Evolutionary conservation across 2,113 vertebrate genomes (phyloP).

Genomic region (Cyphomyrus discorhynchus): DNA sequence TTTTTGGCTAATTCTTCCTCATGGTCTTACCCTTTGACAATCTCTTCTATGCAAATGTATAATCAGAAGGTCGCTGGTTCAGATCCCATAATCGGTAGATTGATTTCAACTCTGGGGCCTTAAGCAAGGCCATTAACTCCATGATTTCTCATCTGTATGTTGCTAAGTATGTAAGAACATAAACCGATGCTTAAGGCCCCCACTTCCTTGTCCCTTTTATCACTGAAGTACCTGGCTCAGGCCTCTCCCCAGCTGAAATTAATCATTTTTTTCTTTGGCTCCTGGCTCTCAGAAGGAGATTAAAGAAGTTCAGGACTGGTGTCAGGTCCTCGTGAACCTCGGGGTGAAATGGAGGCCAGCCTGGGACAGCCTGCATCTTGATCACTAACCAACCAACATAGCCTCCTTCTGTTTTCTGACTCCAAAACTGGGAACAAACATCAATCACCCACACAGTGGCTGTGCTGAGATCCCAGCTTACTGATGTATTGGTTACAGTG

Average conservation of each 20-base stretch:
- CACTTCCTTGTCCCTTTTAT: background rate
- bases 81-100: background rate
- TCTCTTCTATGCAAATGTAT: background rate
- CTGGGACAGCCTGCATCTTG: background rate
- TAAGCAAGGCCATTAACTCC: background rate
- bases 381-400: background rate
- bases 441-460: background rate
- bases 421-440: background rate
- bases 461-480: background rate
- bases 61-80: background rate
- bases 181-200: background rate
- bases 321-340: conserved; percentile 7
- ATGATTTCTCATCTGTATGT: background rate
- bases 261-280: background rate
- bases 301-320: background rate
- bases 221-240: background rate
- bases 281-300: background rate
- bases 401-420: background rate
- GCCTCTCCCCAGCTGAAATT: background rate
- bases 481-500: background rate
- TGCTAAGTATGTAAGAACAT: background rate
- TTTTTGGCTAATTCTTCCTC: background rate
- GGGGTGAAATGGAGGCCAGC: background rate
- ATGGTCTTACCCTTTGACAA: background rate
- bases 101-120: background rate